Evolutionary conservation across 2,113 vertebrate genomes (phyloP), one percentile per base, ranked within the genome.

Genomic region (Mus spicilegus): DNA sequence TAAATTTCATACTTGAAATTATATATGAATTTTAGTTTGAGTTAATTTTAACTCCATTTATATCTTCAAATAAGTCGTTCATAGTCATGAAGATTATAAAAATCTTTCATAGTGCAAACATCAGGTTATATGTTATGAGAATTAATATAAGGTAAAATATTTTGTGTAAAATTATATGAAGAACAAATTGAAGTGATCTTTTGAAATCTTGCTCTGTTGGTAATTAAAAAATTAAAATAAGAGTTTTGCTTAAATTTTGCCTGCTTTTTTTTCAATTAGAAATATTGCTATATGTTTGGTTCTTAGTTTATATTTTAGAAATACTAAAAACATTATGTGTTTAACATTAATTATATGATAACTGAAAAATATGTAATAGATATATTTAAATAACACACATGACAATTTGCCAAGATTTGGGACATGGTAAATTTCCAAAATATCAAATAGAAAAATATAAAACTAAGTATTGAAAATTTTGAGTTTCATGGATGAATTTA

Each of bases 1-100:
- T 87, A 67, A 89, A 24, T 88, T 87, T 93, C 80, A 30, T 39
- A 92, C 51, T 30, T 81, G 11, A 77, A 30, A 88, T 93, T 85
- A 75, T 69, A 5, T 86, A 46, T 65, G 33, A 87, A 33, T 89
- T 95, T 89, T 95, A 63, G 1, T 82, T 51, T 36, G 16, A 63
- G 8, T 61, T 58, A 65, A 46, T 95, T 82, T 82, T 89, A 19
- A 87, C 3, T 67, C 1, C 7, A 77, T 5, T 36, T 76, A 90
- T 67, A 95, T 56, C 90, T 92, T 3, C 58, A 24, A 81, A 80
- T 86, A 76, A 87, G 61, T 54, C 14, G 54, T 51, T 56, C 12
- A 39, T 36, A 20, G 3, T 14, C 9, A 80, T 28, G 67, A 2
- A 94, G 12, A 51, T 89, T 76, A 58, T 36, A 67, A 46, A 46